Evolutionary conservation across 2,888 invertebrate species (phyloP).

Genomic region (Folsomia manolachei): DNA sequence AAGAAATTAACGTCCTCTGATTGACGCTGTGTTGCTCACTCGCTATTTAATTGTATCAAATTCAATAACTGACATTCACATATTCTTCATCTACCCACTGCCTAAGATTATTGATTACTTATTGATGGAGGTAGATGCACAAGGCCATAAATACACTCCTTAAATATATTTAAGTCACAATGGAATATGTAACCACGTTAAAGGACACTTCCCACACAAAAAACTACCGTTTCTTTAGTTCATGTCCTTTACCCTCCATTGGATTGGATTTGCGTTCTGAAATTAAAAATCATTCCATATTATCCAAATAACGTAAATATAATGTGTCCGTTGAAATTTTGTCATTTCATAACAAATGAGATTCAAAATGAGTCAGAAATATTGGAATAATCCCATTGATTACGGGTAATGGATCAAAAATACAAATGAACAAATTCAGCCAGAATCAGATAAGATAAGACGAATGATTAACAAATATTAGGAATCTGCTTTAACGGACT

Average conservation of each 20-base stretch:
- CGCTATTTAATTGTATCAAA: background rate
- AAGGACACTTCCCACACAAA: background rate
- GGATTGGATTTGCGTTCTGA: too few relatives aligned
- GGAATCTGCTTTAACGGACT: too few relatives aligned
- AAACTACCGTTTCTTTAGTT: too few relatives aligned
- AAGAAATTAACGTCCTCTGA: background rate
- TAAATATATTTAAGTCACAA: background rate
- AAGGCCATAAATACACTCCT: background rate
- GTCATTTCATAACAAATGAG: too few relatives aligned
- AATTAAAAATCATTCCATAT: background rate
- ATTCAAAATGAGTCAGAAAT: too few relatives aligned
- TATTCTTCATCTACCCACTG: background rate
- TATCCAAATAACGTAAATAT: background rate
- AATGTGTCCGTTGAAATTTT: background rate
- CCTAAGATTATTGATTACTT: background rate
- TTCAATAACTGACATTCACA: background rate
- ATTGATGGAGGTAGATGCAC: background rate
- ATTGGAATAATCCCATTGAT: too few relatives aligned
- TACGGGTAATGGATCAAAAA: too few relatives aligned
- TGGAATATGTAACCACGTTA: background rate
- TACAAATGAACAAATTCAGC: too few relatives aligned
- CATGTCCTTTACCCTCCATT: too few relatives aligned
- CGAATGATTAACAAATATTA: too few relatives aligned
- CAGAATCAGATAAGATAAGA: too few relatives aligned
- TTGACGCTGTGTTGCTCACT: too few relatives aligned